Conservation (phyloP, 2,797 vertebrate species). For the Anguilla anguilla region DNA sequence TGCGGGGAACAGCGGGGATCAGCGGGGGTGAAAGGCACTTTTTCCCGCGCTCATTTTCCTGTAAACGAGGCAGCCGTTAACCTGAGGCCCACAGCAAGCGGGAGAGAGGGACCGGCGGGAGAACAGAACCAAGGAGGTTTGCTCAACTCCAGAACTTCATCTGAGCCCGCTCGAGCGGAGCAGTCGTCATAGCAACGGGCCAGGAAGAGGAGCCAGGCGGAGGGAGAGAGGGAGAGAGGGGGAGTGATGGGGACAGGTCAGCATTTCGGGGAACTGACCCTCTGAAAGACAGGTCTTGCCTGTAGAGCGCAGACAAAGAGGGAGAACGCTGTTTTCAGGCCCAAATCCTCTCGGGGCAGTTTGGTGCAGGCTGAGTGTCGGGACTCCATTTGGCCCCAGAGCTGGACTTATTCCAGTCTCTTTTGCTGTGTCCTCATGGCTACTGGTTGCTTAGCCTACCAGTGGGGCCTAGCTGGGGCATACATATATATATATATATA, state of each 20-base stretch:
- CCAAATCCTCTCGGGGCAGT: slow-evolving; percentile 60
- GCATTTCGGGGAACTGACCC: slow-evolving; percentile 56
- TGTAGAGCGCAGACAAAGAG: slow-evolving; percentile 54
- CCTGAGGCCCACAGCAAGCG: background rate
- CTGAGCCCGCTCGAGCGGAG: background rate
- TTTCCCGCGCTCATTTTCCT: background rate
- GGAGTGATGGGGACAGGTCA: slow-evolving; percentile 44
- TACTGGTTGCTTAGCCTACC: background rate
- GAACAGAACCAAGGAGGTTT: background rate
- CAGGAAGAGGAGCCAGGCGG: slow-evolving; percentile 29
- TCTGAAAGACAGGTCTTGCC: slow-evolving; percentile 49
- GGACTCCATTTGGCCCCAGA: slow-evolving; percentile 51
- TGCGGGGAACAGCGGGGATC: too few relatives aligned
- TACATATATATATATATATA: background rate
- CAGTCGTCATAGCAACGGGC: slow-evolving; percentile 42
- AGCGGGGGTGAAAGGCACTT: too few relatives aligned
- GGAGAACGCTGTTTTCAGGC: slow-evolving; percentile 58
- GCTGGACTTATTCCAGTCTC: slow-evolving; percentile 40
- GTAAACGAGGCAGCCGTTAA: background rate
- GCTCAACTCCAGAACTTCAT: background rate
- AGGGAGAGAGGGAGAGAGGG: background rate
- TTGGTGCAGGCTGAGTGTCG: slow-evolving; percentile 51
- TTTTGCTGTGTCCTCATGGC: slow-evolving; percentile 32
- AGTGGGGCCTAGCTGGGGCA: background rate
- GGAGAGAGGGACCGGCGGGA: background rate